Conservation (phyloP, 1,140 invertebrate genomes). For the Solenopsis invicta region DNA sequence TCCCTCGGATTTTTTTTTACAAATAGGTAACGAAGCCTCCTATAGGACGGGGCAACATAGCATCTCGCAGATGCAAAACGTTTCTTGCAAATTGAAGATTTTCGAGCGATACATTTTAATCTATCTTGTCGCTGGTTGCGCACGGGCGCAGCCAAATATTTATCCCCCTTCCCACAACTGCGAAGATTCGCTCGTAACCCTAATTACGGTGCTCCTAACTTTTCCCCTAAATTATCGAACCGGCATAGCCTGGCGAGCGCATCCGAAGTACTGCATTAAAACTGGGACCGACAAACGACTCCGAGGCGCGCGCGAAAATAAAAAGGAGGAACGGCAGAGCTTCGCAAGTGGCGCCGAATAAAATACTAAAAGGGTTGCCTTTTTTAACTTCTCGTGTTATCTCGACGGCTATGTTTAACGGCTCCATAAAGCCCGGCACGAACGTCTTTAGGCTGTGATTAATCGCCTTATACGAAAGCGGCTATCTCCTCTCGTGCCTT, state of each 20-base stretch:
- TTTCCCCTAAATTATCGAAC: slow-evolving; percentile 29
- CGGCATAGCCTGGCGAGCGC: neutral
- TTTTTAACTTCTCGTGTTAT: slow-evolving; percentile 65
- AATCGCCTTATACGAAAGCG: slow-evolving; percentile 63
- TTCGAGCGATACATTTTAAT: slow-evolving; percentile 31
- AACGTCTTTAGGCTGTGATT: slow-evolving; percentile 66
- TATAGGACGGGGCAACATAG: neutral
- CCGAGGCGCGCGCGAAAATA: slow-evolving; percentile 11
- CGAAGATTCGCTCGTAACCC: slow-evolving; percentile 17
- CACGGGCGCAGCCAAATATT: slow-evolving; percentile 21
- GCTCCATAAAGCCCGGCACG: slow-evolving; percentile 63
- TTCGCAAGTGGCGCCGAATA: slow-evolving; percentile 30
- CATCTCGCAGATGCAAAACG: slow-evolving; percentile 17
- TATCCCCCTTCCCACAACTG: neutral
- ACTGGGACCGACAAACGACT: neutral
- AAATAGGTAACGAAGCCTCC: slow-evolving; percentile 6
- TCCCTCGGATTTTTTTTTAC: slow-evolving; percentile 33
- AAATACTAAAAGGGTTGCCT: slow-evolving; percentile 48
- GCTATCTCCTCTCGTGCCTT: slow-evolving; percentile 16
- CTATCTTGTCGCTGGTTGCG: neutral
- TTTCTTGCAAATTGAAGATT: slow-evolving; percentile 42
- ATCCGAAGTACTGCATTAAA: neutral
- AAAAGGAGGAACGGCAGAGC: slow-evolving; percentile 33
- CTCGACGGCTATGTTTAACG: slow-evolving; percentile 63
- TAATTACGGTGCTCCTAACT: neutral